These are phyloP conservation scores for Gymnocheta viridis DNA, from an alignment of 2,888 invertebrate genomes.

Conservation along the genomic window DNA sequence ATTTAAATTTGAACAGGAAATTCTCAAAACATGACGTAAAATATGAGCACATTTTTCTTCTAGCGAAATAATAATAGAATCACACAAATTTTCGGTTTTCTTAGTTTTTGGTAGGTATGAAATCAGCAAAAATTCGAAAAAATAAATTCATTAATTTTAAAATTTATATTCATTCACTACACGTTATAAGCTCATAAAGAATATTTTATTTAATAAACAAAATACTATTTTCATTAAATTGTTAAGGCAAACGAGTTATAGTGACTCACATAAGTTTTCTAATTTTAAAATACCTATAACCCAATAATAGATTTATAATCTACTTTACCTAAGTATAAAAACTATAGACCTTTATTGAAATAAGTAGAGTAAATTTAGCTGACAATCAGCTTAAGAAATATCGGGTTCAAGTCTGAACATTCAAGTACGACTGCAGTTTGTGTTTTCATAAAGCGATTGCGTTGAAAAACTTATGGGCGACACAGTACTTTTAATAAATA, in stretches of 20 bases:
- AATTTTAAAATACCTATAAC: no score
- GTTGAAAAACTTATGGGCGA: neutral
- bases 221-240: slow-evolving; percentile 5
- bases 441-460: neutral
- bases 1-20: slow-evolving; percentile 66
- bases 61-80: neutral
- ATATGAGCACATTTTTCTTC: slow-evolving; percentile 7
- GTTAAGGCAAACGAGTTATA: neutral
- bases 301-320: no score
- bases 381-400: no score
- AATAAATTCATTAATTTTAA: neutral
- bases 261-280: neutral
- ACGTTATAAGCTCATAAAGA: neutral
- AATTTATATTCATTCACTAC: slow-evolving; percentile 6
- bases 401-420: no score
- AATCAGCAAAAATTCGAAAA: neutral
- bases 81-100: neutral
- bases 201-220: neutral
- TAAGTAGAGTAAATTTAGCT: no score
- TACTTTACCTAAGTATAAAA: no score
- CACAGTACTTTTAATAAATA: neutral
- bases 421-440: no score
- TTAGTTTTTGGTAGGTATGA: neutral
- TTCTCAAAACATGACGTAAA: slow-evolving; percentile 71
- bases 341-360: no score